Evolutionary conservation across 2,113 vertebrate genomes (phyloP).

Genomic region (Nycticorax nycticorax): DNA sequence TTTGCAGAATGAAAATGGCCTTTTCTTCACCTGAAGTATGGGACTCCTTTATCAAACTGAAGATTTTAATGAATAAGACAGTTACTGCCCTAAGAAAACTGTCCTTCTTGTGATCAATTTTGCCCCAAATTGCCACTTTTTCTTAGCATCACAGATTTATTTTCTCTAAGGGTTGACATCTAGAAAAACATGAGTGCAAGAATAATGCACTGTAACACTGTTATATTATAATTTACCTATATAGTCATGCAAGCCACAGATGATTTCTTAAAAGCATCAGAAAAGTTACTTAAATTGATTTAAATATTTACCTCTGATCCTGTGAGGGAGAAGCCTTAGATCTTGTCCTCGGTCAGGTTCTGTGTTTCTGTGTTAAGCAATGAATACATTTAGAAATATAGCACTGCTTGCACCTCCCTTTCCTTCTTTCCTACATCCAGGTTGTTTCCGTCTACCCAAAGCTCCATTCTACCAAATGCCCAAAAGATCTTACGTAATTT

Average conservation of each 20-base stretch:
- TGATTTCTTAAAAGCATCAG: background rate
- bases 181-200: background rate
- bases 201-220: background rate
- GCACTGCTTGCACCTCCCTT: conserved; percentile 6
- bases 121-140: background rate
- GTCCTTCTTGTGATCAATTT: background rate
- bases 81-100: background rate
- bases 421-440: background rate
- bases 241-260: background rate
- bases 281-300: background rate
- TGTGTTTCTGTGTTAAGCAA: background rate
- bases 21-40: background rate
- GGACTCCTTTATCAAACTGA: background rate
- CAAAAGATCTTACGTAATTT: background rate
- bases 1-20: background rate
- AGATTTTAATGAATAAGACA: background rate
- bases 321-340: background rate
- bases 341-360: background rate
- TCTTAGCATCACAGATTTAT: background rate
- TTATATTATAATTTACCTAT: background rate
- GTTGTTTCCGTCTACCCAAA: background rate
- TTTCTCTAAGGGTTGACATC: background rate
- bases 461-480: background rate
- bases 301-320: conserved; percentile 50
- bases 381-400: background rate